phyloP scores from a whole-genome alignment of 1,140 invertebrate genomes.

The Formica exsecta region DNA sequence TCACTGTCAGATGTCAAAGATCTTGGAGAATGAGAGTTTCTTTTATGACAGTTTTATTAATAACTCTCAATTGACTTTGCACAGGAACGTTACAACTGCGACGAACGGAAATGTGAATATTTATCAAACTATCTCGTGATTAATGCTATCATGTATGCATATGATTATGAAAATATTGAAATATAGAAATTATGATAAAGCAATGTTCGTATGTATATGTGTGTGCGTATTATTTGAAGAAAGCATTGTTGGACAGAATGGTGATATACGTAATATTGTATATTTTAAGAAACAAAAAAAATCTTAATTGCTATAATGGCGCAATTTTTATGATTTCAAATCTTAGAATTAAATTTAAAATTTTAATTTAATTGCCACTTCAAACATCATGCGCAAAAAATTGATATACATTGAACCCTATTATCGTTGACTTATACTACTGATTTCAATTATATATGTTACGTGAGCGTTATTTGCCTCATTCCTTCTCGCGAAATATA shows the following conservation, averaged over 20 bases:
- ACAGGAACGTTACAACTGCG: slow-evolving; percentile 7
- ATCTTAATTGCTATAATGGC: not conserved
- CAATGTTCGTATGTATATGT: not conserved
- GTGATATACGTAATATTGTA: not conserved
- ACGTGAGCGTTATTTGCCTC: slow-evolving; percentile 18
- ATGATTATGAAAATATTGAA: slow-evolving; percentile 47
- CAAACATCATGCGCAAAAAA: not conserved
- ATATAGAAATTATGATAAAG: not conserved
- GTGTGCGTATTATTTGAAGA: not conserved
- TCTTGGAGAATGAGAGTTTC: slow-evolving; percentile 29
- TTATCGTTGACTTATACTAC: slow-evolving; percentile 9
- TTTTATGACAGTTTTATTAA: slow-evolving; percentile 25
- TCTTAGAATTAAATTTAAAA: not conserved
- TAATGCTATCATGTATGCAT: not conserved
- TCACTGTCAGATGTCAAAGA: not conserved
- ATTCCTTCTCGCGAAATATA: slow-evolving; percentile 11
- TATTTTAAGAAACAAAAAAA: slow-evolving; percentile 16
- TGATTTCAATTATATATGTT: slow-evolving; percentile 6
- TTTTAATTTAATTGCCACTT: not conserved
- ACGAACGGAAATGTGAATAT: not conserved
- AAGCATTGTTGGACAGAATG: slow-evolving; percentile 10
- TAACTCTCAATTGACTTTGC: slow-evolving; percentile 17
- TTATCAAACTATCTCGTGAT: slow-evolving; percentile 29
- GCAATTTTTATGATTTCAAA: too few relatives aligned
- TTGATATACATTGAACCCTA: slow-evolving; percentile 13